Percentiles rank a stretch among this genome's conserved stretches.
These are phyloP conservation scores for Ceyx cyanopectus DNA, from an alignment of 2,113 vertebrate species.

Conservation along the genomic window DNA sequence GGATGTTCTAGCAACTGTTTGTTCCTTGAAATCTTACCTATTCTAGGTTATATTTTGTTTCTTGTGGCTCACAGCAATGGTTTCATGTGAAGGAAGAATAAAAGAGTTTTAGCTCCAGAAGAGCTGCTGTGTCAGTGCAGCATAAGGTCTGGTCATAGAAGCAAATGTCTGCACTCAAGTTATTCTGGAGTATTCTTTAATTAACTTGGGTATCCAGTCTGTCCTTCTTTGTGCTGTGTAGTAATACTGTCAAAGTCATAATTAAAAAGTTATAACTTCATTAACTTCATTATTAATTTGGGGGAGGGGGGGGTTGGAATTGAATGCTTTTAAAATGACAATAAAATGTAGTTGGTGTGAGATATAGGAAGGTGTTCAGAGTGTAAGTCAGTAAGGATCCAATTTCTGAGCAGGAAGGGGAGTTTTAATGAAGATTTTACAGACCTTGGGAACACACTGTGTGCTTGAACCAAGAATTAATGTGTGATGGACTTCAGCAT, in stretches of 20 bases:
- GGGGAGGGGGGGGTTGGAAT: background rate
- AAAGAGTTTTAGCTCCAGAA: background rate
- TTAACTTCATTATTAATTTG: background rate
- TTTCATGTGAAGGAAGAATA: background rate
- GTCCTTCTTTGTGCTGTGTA: background rate
- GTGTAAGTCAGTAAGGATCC: background rate
- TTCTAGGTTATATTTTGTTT: background rate
- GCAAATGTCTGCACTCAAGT: background rate
- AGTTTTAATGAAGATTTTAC: conserved; percentile 25
- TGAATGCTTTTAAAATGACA: background rate
- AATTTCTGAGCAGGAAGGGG: conserved; percentile 25
- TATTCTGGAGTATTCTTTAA: background rate
- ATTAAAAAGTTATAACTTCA: background rate
- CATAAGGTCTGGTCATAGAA: background rate
- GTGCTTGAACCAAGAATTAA: background rate
- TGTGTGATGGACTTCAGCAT: background rate
- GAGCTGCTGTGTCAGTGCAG: background rate
- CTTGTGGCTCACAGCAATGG: background rate
- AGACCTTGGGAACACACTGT: background rate
- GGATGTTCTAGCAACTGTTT: background rate
- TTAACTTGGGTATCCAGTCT: background rate
- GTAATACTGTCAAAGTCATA: background rate
- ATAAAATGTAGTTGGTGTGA: background rate
- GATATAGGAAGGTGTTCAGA: background rate
- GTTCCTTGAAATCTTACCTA: background rate